These are phyloP conservation scores for Cantharis flavilabris DNA, from an alignment of 2,888 invertebrate species.

Conservation along the genomic window DNA sequence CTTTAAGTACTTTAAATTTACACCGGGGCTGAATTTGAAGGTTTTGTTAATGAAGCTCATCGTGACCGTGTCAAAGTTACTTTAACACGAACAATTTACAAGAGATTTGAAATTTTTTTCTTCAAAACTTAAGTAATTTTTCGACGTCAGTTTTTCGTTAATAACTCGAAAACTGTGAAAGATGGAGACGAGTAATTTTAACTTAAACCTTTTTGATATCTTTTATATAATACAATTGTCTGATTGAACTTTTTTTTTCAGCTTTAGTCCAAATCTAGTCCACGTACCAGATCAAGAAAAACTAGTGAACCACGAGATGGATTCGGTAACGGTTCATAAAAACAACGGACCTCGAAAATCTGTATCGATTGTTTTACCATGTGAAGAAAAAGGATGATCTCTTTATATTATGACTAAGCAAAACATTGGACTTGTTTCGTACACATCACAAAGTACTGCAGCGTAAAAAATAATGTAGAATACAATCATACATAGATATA, in stretches of 20 bases:
- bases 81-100: not conserved
- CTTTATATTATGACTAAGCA: not conserved
- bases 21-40: not conserved
- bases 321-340: conserved; percentile 41
- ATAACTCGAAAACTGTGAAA: too few relatives aligned
- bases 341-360: conserved; percentile 56
- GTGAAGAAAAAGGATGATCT: conserved; percentile 61
- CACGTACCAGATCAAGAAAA: conserved; percentile 52
- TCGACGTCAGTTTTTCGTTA: too few relatives aligned
- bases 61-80: not conserved
- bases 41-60: not conserved
- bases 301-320: conserved; percentile 47
- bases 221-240: not conserved
- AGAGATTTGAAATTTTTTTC: not conserved
- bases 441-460: conserved; percentile 3
- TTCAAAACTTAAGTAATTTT: not conserved
- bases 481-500: conserved; percentile 1
- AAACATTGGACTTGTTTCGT: conserved; percentile 1
- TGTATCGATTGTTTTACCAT: conserved; percentile 64
- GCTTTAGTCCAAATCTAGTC: conserved; percentile 49
- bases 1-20: not conserved
- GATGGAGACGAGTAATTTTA: too few relatives aligned
- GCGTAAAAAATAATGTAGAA: conserved; percentile 7
- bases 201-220: too few relatives aligned
- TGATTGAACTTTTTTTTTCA: not conserved